These are phyloP conservation scores for Lordiphosa fenestrarum DNA, from an alignment of 2,888 invertebrate genomes.

Conservation along the genomic window DNA sequence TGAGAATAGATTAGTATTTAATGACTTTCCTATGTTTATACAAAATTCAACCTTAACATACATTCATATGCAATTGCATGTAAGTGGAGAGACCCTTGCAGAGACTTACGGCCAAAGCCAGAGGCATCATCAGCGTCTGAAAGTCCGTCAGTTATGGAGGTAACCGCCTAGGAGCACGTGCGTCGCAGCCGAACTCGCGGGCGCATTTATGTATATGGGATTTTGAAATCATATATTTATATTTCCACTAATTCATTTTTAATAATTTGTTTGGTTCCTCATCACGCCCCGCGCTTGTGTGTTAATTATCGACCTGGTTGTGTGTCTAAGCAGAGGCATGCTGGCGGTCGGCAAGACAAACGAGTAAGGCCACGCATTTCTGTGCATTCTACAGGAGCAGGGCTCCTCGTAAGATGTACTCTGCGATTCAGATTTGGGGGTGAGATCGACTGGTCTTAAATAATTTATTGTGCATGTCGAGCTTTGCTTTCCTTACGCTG, in stretches of 20 bases:
- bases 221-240: slow-evolving; percentile 72
- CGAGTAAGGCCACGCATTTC: slow-evolving; percentile 55
- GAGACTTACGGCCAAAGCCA: slow-evolving; percentile 37
- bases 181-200: slow-evolving; percentile 35
- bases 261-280: slow-evolving; percentile 76
- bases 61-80: slow-evolving; percentile 65
- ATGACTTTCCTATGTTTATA: slow-evolving; percentile 69
- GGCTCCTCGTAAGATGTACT: slow-evolving; percentile 32
- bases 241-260: slow-evolving; percentile 78
- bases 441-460: slow-evolving; percentile 58
- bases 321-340: slow-evolving; percentile 27
- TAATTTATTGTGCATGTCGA: slow-evolving; percentile 61
- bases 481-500: slow-evolving; percentile 14
- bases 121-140: slow-evolving; percentile 53
- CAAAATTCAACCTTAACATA: slow-evolving; percentile 61
- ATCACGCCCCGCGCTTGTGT: slow-evolving; percentile 70
- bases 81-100: slow-evolving; percentile 7
- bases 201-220: slow-evolving; percentile 46
- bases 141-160: slow-evolving; percentile 40
- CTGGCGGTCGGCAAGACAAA: slow-evolving; percentile 61
- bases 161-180: slow-evolving; percentile 64
- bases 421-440: slow-evolving; percentile 59
- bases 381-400: slow-evolving; percentile 53
- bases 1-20: slow-evolving; percentile 78
- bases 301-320: slow-evolving; percentile 60